Evolutionary conservation across 2,113 vertebrate genomes (phyloP).

Genomic region (Equus quagga): DNA sequence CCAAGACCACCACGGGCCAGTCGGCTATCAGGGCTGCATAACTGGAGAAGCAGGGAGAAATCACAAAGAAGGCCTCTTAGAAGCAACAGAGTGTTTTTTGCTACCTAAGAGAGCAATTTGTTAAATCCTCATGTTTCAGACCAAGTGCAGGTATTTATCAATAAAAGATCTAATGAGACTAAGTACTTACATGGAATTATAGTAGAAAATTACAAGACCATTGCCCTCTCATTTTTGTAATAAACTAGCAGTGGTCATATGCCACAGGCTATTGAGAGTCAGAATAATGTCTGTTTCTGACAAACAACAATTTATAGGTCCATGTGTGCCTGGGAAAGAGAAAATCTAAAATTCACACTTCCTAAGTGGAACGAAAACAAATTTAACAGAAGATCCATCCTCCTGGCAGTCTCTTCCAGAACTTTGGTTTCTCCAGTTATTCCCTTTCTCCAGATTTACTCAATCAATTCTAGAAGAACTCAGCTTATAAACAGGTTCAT

Average conservation of each 20-base stretch:
- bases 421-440: not conserved
- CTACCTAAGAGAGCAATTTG: not conserved
- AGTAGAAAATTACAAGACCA: not conserved
- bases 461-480: not conserved
- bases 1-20: conserved; percentile 98
- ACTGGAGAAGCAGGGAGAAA: conserved; percentile 82
- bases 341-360: not conserved
- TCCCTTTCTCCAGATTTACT: not conserved
- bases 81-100: not conserved
- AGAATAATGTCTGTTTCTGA: not conserved
- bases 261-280: not conserved
- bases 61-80: not conserved
- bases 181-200: not conserved
- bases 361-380: not conserved
- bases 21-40: conserved; percentile 97
- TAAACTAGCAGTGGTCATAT: not conserved
- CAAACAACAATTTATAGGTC: not conserved
- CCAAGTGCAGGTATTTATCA: not conserved
- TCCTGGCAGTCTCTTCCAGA: not conserved
- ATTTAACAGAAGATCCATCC: not conserved
- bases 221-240: not conserved
- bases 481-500: not conserved
- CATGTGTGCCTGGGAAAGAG: not conserved
- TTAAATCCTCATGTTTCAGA: not conserved
- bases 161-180: not conserved